Base-by-base conservation (phyloP, 2,888 invertebrate species). In the Lepidochitona cinerea region DNA sequence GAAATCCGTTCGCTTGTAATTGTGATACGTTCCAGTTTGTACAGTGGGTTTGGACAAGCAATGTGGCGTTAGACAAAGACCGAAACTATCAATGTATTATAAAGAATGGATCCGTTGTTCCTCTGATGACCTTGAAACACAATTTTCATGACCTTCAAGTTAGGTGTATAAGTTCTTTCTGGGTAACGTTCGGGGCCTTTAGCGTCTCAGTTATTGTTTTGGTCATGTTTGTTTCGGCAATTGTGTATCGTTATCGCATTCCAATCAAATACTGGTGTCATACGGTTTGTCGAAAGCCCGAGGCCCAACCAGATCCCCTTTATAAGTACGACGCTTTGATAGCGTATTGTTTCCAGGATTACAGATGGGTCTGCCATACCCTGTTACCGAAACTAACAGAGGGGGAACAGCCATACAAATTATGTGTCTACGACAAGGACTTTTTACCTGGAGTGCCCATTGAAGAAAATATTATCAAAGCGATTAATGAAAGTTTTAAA, bases 251-350 rank as follows among this genome's bases (percentile, higher is more conserved):
- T 29, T 59, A 59, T 32, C 23, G 59, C 23, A 29, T 23, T 23
- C 23, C 23, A 14, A 59, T 59, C 18, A 59, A 59, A 59, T 59
- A 59, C 26, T 59, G 59, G 59, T 23, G 23, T 59, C 32, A 29
- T 23, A 59, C 59, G 12, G 29, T 29, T 29, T 59, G 23, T 26
- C 23, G 32, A 9, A 59, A n/a, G n/a, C n/a, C n/a, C n/a, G n/a
- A n/a, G n/a, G n/a, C n/a, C n/a, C n/a, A n/a, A n/a, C n/a, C n/a
- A n/a, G n/a, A n/a, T n/a, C n/a, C n/a, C n/a, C 35, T 14, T 14
- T 37, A 66, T 26, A 35, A 66, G 26, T 66, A 66, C 36, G 66
- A 66, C 35, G 66, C 66, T 18, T 66, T 66, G 14, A 36, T 66
- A 36, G 66, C 66, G 18, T 66, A 36, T 36, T 35, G 35, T 36